These are phyloP conservation scores for Atethmia centrago DNA, from an alignment of 2,888 invertebrate species.

Conservation along the genomic window DNA sequence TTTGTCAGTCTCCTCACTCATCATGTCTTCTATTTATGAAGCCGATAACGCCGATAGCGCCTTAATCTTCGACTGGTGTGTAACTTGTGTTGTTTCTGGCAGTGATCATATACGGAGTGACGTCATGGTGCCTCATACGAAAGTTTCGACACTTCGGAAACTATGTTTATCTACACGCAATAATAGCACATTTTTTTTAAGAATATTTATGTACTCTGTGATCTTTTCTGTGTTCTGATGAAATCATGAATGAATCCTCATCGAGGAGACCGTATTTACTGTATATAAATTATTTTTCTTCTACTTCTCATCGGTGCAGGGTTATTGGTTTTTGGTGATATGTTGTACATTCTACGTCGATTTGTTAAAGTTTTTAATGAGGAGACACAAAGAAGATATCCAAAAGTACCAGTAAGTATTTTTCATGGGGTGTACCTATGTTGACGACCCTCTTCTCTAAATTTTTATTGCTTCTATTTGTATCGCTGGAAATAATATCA, in stretches of 20 bases:
- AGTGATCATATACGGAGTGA: constrained; percentile 16
- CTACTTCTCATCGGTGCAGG: constrained; percentile 2
- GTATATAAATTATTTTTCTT: not conserved
- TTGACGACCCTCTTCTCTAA: no score
- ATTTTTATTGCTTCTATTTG: no score
- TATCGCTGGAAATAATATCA: no score
- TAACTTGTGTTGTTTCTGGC: not conserved
- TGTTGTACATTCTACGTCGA: no score
- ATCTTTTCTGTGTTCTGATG: not conserved
- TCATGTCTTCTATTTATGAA: not conserved
- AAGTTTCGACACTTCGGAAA: constrained; percentile 16
- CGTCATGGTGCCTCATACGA: constrained; percentile 4
- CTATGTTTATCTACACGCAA: constrained; percentile 10
- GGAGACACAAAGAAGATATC: no score
- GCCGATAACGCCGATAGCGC: not conserved
- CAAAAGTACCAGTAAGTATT: no score
- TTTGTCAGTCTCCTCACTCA: not conserved
- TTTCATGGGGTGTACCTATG: no score
- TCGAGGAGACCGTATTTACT: no score
- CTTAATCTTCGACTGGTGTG: not conserved
- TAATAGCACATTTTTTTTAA: no score
- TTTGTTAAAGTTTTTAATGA: no score
- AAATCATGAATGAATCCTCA: not conserved
- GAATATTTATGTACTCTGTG: constrained; percentile 7
- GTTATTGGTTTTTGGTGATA: constrained; percentile 21